A percentile compares a stretch with the other conserved stretches of the same genome.
Evolutionary conservation across 2,113 vertebrate species (phyloP).

Genomic region (Bubo bubo): DNA sequence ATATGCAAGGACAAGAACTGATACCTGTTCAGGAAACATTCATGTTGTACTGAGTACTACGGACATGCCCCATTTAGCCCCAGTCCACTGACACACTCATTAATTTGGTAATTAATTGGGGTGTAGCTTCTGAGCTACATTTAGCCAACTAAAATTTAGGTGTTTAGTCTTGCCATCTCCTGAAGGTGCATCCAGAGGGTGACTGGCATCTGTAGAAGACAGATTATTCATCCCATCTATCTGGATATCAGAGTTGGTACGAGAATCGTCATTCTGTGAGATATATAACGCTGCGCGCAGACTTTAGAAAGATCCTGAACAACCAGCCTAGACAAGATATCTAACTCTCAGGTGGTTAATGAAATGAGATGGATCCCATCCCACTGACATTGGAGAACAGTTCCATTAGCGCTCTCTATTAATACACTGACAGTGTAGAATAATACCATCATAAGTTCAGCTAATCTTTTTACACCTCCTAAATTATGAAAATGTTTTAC

Average conservation of each 20-base stretch:
- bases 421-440: neutral
- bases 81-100: neutral
- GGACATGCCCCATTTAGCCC: neutral
- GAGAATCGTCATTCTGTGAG: neutral
- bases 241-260: neutral
- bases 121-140: neutral
- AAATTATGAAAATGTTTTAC: neutral
- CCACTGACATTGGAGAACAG: neutral
- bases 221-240: neutral
- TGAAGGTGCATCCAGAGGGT: neutral
- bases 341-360: neutral
- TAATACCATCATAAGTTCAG: neutral
- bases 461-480: neutral
- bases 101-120: neutral
- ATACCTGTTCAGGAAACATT: neutral
- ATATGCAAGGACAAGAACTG: neutral
- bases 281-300: fast-evolving
- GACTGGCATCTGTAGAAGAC: neutral
- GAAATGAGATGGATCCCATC: neutral
- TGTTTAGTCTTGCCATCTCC: neutral
- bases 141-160: neutral
- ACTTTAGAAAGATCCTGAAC: neutral
- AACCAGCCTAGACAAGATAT: neutral
- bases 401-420: neutral
- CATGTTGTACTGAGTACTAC: neutral